These are phyloP conservation scores for Columbina picui DNA, from an alignment of 2,113 vertebrate genomes.

Conservation along the genomic window DNA sequence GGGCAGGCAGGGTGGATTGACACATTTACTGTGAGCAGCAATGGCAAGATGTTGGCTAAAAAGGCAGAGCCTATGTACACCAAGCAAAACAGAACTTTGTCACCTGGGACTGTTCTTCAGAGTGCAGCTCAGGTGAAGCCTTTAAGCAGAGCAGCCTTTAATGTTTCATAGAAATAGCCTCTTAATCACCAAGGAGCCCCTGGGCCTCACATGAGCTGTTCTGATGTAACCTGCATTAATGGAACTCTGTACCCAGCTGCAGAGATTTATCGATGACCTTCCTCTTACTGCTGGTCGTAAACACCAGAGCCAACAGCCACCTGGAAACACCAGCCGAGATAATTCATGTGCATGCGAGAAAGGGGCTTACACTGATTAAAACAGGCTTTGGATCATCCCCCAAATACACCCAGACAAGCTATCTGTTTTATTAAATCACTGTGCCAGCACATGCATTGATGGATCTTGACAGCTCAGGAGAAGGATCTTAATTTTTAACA, in stretches of 20 bases:
- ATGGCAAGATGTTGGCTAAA: not conserved
- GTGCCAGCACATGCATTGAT: not conserved
- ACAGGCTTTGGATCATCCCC: not conserved
- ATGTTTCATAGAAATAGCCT: not conserved
- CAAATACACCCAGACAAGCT: not conserved
- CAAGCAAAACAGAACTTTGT: not conserved
- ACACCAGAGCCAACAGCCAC: not conserved
- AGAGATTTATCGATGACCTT: not conserved
- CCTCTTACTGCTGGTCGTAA: not conserved
- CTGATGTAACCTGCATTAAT: not conserved
- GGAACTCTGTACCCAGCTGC: not conserved
- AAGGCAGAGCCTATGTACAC: not conserved
- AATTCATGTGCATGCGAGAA: fast-evolving
- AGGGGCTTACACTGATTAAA: not conserved
- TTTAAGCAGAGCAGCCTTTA: not conserved
- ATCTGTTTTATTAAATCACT: not conserved
- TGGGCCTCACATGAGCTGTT: not conserved
- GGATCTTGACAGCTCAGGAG: not conserved
- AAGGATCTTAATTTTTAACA: not conserved
- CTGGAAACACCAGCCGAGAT: not conserved
- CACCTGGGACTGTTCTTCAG: not conserved
- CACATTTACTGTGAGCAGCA: not conserved
- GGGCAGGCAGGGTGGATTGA: not conserved
- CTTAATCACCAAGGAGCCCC: not conserved
- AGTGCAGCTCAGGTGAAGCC: not conserved